phyloP scores from a whole-genome alignment of 2,113 vertebrate genomes.

The Neodon shergylaensis region DNA sequence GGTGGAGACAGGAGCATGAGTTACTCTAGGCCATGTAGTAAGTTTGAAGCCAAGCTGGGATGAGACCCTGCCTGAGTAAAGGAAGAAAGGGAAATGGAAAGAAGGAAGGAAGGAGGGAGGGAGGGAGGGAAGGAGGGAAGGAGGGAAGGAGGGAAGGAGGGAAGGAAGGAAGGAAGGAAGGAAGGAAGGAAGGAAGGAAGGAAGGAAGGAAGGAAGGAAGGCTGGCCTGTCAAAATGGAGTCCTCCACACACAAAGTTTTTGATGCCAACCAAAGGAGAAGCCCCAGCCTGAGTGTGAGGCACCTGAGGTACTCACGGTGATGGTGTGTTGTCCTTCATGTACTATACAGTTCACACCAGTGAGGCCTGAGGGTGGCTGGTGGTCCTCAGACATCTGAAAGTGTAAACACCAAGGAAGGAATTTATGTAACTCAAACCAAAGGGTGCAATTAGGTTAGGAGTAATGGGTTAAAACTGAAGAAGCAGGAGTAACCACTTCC shows the following conservation, averaged over 20 bases:
- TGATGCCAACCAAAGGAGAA: neutral
- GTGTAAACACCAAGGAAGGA: constrained; percentile 48
- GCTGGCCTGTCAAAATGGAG: neutral
- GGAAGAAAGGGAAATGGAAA: neutral
- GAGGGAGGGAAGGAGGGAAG: rapidly evolving
- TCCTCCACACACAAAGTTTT: neutral
- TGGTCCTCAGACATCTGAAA: constrained; percentile 64
- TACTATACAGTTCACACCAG: neutral
- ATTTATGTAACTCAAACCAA: constrained; percentile 60
- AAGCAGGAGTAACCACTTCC: constrained; percentile 43
- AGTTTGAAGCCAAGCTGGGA: neutral
- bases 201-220: rapidly evolving
- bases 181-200: neutral
- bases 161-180: rapidly evolving
- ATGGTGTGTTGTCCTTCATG: neutral
- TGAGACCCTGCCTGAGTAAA: neutral
- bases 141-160: too few species aligned
- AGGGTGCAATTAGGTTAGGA: constrained; percentile 60
- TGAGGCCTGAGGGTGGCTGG: constrained; percentile 48
- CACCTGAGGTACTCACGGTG: neutral
- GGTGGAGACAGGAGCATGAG: neutral
- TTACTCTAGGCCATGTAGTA: neutral
- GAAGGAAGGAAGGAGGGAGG: too few species aligned
- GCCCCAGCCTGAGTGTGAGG: neutral
- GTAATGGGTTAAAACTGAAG: constrained; percentile 60